phyloP scores from a whole-genome alignment of 2,797 vertebrate species.

The Etheostoma nigrum region DNA sequence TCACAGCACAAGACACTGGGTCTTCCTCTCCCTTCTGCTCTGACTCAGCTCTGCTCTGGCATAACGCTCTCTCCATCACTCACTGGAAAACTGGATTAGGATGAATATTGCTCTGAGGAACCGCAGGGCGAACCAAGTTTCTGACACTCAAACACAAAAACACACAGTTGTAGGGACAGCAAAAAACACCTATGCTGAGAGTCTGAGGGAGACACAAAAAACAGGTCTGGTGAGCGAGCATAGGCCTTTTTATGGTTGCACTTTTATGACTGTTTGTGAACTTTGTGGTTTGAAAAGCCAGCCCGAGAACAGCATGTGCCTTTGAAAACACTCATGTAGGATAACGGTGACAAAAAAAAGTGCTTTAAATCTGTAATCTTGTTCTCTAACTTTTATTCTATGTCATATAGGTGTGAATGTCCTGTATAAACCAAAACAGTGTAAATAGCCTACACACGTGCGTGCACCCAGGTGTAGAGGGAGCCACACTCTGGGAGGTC shows the following conservation, averaged over 20 bases:
- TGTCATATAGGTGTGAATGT: constrained; percentile 26
- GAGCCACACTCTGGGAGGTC: constrained; percentile 75
- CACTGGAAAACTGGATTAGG: constrained; percentile 73
- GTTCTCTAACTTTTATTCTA: constrained; percentile 42
- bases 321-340: constrained; percentile 47
- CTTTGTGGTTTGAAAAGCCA: constrained; percentile 67
- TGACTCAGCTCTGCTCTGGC: constrained; percentile 41
- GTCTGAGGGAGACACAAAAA: constrained; percentile 42
- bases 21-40: constrained; percentile 31
- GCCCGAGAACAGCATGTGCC: constrained; percentile 63
- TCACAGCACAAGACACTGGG: constrained; percentile 12
- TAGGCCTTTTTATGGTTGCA: constrained; percentile 59
- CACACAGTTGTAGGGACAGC: constrained; percentile 32
- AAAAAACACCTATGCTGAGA: constrained; percentile 29
- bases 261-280: constrained; percentile 76
- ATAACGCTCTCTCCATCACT: constrained; percentile 60
- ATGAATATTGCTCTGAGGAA: constrained; percentile 66
- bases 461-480: constrained; percentile 44
- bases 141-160: constrained; percentile 45
- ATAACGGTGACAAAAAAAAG: constrained; percentile 30
- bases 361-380: constrained; percentile 32
- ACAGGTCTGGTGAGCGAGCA: constrained; percentile 54
- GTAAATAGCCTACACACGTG: constrained; percentile 24
- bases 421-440: constrained; percentile 51
- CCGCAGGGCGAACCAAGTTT: constrained; percentile 57